Conservation (phyloP, 2,888 invertebrate species). For the Tetanocera ferruginea region DNA sequence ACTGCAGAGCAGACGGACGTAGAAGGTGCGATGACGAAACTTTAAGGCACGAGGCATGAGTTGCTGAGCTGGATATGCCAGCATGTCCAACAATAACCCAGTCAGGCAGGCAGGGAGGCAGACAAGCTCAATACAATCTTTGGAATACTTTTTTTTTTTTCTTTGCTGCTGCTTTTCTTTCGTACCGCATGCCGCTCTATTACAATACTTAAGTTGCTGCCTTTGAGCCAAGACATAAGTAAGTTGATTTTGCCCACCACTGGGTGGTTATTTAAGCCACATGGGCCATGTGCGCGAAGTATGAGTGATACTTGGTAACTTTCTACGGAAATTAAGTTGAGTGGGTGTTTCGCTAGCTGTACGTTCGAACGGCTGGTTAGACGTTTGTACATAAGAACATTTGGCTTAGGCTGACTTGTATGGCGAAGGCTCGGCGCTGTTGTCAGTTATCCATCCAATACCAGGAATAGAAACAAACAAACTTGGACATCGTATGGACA, state of each 20-base stretch:
- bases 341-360: not conserved
- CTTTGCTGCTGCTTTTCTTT: not conserved
- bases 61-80: not conserved
- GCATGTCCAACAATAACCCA: not conserved
- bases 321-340: slow-evolving; percentile 24
- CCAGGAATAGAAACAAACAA: slow-evolving; percentile 28
- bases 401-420: not conserved
- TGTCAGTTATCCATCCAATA: slow-evolving; percentile 15
- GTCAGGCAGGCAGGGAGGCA: not conserved
- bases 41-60: not conserved
- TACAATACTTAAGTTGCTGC: slow-evolving; percentile 2
- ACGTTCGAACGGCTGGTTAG: not conserved
- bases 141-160: not conserved
- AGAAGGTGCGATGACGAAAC: not conserved
- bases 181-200: not conserved
- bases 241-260: not conserved
- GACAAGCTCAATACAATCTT: not conserved
- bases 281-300: not conserved
- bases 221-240: not conserved
- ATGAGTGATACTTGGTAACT: slow-evolving; percentile 23
- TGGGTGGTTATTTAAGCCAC: slow-evolving; percentile 14
- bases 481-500: slow-evolving; percentile 36
- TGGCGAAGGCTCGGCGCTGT: not conserved
- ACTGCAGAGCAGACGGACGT: not conserved
- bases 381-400: not conserved